A percentile compares a stretch with the other conserved stretches of the same genome.
phyloP scores from a whole-genome alignment of 1,140 invertebrate genomes.

The Daktulosphaira vitifoliae region DNA sequence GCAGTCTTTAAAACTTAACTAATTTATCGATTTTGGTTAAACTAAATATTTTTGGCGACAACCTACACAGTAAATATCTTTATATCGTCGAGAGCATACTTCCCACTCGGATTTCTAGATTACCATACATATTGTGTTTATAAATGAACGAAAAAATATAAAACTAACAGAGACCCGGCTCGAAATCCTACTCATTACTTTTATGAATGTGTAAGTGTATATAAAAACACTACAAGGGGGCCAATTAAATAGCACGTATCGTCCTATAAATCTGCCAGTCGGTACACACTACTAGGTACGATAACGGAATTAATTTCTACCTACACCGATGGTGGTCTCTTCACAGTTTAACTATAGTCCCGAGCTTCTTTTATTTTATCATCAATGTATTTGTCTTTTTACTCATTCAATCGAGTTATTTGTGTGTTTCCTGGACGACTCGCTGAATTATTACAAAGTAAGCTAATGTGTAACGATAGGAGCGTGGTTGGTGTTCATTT shows the following conservation, averaged over 20 bases:
- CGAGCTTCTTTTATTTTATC: too few relatives aligned
- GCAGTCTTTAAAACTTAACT: too few relatives aligned
- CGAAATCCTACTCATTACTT: constrained; percentile 21
- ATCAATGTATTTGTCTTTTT: too few relatives aligned
- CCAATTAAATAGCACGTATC: constrained; percentile 30
- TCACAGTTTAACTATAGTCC: not conserved
- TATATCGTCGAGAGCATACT: constrained; percentile 4
- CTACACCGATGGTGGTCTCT: constrained; percentile 29
- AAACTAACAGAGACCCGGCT: not conserved
- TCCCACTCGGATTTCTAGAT: constrained; percentile 1
- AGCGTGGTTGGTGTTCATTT: too few relatives aligned
- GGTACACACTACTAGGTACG: not conserved
- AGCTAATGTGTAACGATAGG: too few relatives aligned
- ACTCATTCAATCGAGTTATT: too few relatives aligned
- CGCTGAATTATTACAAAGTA: too few relatives aligned
- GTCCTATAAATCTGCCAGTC: constrained; percentile 29
- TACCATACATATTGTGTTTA: not conserved
- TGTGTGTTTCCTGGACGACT: too few relatives aligned
- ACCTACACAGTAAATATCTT: constrained; percentile 2
- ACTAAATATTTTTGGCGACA: not conserved
- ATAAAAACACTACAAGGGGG: constrained; percentile 24
- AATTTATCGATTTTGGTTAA: too few relatives aligned
- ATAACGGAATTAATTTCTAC: constrained; percentile 33
- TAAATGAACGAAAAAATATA: constrained; percentile 7
- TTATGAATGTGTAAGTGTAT: not conserved